Conservation (phyloP, 1,140 invertebrate genomes). For the Aphelinus atriplicis region DNA sequence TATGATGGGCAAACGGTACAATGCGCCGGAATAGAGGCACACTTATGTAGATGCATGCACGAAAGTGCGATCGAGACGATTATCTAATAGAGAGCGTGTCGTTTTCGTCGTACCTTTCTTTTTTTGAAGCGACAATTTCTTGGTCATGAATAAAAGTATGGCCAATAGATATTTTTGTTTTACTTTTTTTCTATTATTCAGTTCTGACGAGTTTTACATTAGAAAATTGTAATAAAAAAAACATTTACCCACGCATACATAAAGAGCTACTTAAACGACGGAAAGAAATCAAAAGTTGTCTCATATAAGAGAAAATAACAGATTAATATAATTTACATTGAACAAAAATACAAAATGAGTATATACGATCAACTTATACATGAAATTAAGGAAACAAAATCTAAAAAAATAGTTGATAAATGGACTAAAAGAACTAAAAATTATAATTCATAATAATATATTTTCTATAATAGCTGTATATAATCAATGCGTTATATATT, state of each 20-base stretch:
- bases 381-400: slow-evolving; percentile 16
- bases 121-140: slow-evolving; percentile 10
- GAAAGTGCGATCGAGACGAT: slow-evolving; percentile 8
- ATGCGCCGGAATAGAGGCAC: too few relatives aligned
- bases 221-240: slow-evolving; percentile 32
- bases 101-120: background rate
- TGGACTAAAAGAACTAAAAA: slow-evolving; percentile 49
- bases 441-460: slow-evolving; percentile 59
- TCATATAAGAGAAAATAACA: slow-evolving; percentile 26
- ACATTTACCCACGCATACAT: background rate
- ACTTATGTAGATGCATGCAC: background rate
- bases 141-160: slow-evolving; percentile 18
- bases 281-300: background rate
- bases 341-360: slow-evolving; percentile 32
- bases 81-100: background rate
- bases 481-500: slow-evolving; percentile 55
- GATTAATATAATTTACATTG: slow-evolving; percentile 26
- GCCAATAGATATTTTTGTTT: slow-evolving; percentile 15
- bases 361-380: slow-evolving; percentile 17
- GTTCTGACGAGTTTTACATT: slow-evolving; percentile 13
- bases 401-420: slow-evolving; percentile 14
- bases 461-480: slow-evolving; percentile 56
- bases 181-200: slow-evolving; percentile 8
- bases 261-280: background rate
- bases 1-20: background rate